Percentiles rank a stretch among this genome's conserved stretches.
These are phyloP conservation scores for Acanthiza pusilla DNA, from an alignment of 2,797 vertebrate genomes.

Conservation along the genomic window DNA sequence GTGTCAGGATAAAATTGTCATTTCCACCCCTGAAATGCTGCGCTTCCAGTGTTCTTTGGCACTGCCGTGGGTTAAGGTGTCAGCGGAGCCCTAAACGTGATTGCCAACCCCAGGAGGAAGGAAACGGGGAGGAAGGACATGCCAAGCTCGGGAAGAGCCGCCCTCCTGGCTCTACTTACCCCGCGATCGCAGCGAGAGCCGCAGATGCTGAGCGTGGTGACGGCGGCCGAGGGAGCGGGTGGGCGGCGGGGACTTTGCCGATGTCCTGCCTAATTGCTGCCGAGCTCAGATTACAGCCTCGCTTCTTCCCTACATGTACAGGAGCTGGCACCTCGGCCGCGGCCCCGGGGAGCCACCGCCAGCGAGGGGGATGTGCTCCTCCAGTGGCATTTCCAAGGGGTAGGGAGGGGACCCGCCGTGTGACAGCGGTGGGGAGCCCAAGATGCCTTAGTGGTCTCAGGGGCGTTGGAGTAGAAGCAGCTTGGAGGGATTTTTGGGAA, in stretches of 20 bases:
- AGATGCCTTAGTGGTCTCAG: background rate
- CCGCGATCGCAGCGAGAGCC: background rate
- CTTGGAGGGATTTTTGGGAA: background rate
- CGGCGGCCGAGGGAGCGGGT: background rate
- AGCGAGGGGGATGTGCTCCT: background rate
- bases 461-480: background rate
- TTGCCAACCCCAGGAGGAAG: background rate
- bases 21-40: background rate
- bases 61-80: background rate
- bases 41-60: accelerated
- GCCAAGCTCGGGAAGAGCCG: background rate
- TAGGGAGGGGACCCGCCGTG: accelerated
- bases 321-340: background rate
- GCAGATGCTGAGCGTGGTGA: background rate
- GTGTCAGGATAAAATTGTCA: accelerated
- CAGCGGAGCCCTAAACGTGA: background rate
- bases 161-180: constrained; percentile 22
- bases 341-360: background rate
- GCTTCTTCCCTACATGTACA: constrained; percentile 47
- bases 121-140: background rate
- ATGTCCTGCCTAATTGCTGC: background rate
- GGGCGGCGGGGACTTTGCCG: background rate
- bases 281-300: constrained; percentile 28
- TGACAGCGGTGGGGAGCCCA: background rate
- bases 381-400: background rate